Conservation (phyloP, 1,140 invertebrate species). For the fruit fly (Drosophila melanogaster) region Release_6_plus_ISO1_MT NC_004354.4:4669501-4670000, state of each 20-base stretch:
- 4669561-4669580: constrained; percentile 43
- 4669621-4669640: constrained; percentile 73
- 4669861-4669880: not conserved
- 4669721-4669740: constrained; percentile 22
- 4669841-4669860: not conserved
- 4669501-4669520: not conserved
- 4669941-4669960: not conserved
- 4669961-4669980: too few relatives aligned
- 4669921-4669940: constrained; percentile 1
- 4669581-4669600: not conserved
- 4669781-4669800: constrained; percentile 29
- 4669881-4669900: not conserved
- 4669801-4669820: constrained; percentile 1
- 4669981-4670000: not conserved
- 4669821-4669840: constrained; percentile 14
- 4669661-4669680: constrained; percentile 9
- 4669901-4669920: constrained; percentile 2
- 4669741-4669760: not conserved
- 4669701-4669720: constrained; percentile 2
- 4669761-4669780: constrained; percentile 16
- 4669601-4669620: constrained; percentile 65
- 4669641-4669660: constrained; percentile 44
- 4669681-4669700: not conserved
- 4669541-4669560: constrained; percentile 57
- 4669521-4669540: constrained; percentile 2